phyloP scores from a whole-genome alignment of 1,140 invertebrate species.

The Drosophila willistoni region DNA sequence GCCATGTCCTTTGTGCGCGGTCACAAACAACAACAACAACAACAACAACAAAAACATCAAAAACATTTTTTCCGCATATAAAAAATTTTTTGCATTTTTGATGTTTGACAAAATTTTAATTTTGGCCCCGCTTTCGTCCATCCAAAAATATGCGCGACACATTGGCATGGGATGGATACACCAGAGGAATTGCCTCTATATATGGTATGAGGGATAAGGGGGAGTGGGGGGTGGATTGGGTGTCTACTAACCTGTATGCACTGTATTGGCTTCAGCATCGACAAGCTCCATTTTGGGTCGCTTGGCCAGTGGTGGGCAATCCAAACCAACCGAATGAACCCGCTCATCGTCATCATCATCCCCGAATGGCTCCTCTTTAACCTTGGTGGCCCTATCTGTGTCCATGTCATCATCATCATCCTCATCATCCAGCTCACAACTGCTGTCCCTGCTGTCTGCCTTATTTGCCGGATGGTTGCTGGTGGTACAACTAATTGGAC shows the following conservation, averaged over 20 bases:
- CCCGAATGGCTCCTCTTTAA: slow-evolving; percentile 87
- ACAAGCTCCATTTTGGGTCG: slow-evolving; percentile 91
- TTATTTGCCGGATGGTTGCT: background rate
- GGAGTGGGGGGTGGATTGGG: background rate
- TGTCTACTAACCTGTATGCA: slow-evolving; percentile 90
- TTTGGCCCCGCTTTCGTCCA: slow-evolving; percentile 30
- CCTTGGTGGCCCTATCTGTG: slow-evolving; percentile 48
- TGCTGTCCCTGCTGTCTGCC: slow-evolving; percentile 33
- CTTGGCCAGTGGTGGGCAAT: slow-evolving; percentile 84
- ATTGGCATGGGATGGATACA: too few relatives aligned
- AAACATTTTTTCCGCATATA: slow-evolving; percentile 64
- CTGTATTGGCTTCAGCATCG: slow-evolving; percentile 94
- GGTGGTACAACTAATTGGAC: slow-evolving; percentile 35
- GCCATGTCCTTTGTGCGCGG: slow-evolving; percentile 42
- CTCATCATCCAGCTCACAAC: slow-evolving; percentile 44
- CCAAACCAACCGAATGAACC: slow-evolving; percentile 24
- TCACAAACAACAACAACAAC: slow-evolving; percentile 54
- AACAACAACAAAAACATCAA: slow-evolving; percentile 78
- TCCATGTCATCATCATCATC: slow-evolving; percentile 37
- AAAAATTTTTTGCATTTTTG: slow-evolving; percentile 34
- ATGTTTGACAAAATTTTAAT: slow-evolving; percentile 58
- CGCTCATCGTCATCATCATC: slow-evolving; percentile 82
- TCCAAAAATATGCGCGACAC: slow-evolving; percentile 45
- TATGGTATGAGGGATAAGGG: too few relatives aligned
- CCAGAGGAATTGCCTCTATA: background rate